Percentiles rank a stretch among this genome's conserved stretches.
Conservation (phyloP, 1,140 invertebrate species). For the Pachypeltis micranthus region DNA sequence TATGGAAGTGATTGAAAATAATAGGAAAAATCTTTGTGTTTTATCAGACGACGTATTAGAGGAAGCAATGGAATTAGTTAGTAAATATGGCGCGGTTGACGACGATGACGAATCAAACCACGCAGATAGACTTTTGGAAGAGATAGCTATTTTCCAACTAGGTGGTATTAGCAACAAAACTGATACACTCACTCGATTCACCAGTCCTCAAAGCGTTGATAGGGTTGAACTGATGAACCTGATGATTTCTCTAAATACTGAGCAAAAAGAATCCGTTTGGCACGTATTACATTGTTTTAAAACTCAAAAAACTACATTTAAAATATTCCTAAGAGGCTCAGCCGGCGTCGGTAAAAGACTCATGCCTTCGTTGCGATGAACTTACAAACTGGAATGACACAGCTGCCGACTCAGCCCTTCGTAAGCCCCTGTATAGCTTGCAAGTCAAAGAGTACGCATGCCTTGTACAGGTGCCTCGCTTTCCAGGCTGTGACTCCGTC, state of each 20-base stretch:
- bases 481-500: no score
- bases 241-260: not conserved
- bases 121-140: no score
- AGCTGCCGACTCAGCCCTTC: not conserved
- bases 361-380: not conserved
- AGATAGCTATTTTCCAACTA: no score
- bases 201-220: no score
- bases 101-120: no score
- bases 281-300: not conserved
- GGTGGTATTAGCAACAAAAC: no score
- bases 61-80: not conserved
- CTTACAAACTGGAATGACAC: not conserved
- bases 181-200: no score
- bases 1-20: not conserved
- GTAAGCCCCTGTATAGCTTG: no score
- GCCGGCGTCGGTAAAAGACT: not conserved
- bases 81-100: not conserved
- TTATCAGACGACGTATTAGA: not conserved
- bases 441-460: no score
- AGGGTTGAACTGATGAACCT: no score
- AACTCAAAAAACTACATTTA: not conserved
- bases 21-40: not conserved
- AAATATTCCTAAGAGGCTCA: not conserved
- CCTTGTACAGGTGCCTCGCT: no score
- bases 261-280: not conserved